These are phyloP conservation scores for Triplophysa dalaica DNA, from an alignment of 2,113 vertebrate species.

Conservation along the genomic window DNA sequence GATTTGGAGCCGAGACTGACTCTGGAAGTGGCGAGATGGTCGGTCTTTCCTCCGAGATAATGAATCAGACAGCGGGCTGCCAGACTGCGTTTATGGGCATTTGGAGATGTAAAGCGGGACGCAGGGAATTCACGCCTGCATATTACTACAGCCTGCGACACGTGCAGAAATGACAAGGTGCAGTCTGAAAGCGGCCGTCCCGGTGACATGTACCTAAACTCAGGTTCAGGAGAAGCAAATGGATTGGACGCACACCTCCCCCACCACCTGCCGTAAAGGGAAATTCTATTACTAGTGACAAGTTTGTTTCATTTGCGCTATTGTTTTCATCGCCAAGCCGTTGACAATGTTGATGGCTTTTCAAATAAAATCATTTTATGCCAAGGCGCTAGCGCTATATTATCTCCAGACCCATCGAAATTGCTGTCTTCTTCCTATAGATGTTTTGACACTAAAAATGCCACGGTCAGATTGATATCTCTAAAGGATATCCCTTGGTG, in stretches of 20 bases:
- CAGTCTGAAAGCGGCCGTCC: constrained; percentile 43
- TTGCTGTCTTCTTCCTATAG: constrained; percentile 22
- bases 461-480: constrained; percentile 37
- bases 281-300: constrained; percentile 37
- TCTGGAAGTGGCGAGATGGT: constrained; percentile 27
- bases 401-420: constrained; percentile 11
- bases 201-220: constrained; percentile 25
- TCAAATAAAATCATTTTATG: constrained; percentile 35
- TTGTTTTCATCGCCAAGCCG: constrained; percentile 20
- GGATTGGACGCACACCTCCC: constrained; percentile 40
- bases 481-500: constrained; percentile 16
- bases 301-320: constrained; percentile 42
- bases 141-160: constrained; percentile 66
- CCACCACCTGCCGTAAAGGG: constrained; percentile 35
- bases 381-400: constrained; percentile 23
- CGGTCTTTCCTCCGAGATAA: constrained; percentile 51
- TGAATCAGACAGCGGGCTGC: constrained; percentile 66
- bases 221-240: constrained; percentile 45
- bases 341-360: constrained; percentile 32
- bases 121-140: constrained; percentile 61
- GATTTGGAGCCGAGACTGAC: constrained; percentile 25
- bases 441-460: constrained; percentile 33
- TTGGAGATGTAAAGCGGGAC: constrained; percentile 55
- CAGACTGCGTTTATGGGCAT: constrained; percentile 59
- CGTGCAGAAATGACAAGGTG: constrained; percentile 67